A percentile compares a stretch with the other conserved stretches of the same genome.
These are phyloP conservation scores for Chironomus tentans DNA, from an alignment of 2,888 invertebrate genomes.

Conservation along the genomic window DNA sequence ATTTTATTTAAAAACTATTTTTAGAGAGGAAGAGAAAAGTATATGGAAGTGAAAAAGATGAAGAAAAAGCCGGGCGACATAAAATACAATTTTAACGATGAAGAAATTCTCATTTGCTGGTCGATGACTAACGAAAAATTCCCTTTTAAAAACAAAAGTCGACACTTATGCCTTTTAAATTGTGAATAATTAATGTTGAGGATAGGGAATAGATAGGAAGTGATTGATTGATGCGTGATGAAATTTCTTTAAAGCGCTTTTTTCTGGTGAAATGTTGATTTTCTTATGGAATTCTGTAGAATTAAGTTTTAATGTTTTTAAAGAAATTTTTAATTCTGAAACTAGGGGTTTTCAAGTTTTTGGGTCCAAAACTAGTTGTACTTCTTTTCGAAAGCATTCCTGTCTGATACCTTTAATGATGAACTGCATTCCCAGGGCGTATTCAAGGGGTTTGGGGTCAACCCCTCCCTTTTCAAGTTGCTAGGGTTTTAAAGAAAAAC, in stretches of 20 bases:
- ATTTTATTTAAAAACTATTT: constrained; percentile 13
- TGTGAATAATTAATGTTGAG: constrained; percentile 21
- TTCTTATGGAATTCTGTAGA: no score
- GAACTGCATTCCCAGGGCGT: no score
- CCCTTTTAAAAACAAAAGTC: background rate
- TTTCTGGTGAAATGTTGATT: no score
- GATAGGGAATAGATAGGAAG: background rate
- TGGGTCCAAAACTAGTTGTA: no score
- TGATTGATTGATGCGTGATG: background rate
- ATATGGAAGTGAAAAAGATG: background rate
- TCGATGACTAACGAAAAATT: constrained; percentile 10
- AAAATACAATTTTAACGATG: background rate
- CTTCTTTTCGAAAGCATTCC: no score
- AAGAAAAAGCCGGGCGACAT: background rate
- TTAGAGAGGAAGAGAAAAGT: constrained; percentile 1
- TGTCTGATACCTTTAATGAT: no score
- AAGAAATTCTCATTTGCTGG: background rate
- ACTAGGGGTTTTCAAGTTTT: no score
- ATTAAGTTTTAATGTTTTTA: no score
- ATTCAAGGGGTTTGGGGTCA: no score
- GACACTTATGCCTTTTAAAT: constrained; percentile 24
- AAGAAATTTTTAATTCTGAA: no score
- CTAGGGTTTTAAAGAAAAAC: no score
- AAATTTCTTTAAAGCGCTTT: background rate
- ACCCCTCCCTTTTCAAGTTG: no score